These are phyloP conservation scores for Prunella himalayana DNA, from an alignment of 2,113 vertebrate genomes.

Conservation along the genomic window DNA sequence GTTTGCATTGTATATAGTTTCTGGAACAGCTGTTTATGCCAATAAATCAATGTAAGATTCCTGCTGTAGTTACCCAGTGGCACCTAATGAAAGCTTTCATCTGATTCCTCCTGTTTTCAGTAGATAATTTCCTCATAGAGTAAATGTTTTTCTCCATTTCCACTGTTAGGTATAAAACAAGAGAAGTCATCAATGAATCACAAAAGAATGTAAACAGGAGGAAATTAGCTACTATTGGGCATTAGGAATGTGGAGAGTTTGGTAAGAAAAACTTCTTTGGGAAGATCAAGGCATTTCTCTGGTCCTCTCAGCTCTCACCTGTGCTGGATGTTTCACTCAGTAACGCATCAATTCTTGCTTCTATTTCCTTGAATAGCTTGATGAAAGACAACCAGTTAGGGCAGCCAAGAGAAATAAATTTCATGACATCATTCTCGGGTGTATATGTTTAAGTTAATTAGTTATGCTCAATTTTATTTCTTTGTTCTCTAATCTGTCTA, in stretches of 20 bases:
- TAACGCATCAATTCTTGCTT: neutral
- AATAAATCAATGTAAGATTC: neutral
- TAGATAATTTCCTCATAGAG: neutral
- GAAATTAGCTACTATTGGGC: neutral
- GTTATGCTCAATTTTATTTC: conserved; percentile 15
- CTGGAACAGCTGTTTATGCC: neutral
- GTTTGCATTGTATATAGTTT: neutral
- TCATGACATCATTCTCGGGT: neutral
- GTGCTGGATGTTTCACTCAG: neutral
- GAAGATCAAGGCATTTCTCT: neutral
- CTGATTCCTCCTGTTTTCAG: neutral
- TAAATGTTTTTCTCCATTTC: neutral
- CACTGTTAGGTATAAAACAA: neutral
- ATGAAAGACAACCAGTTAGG: neutral
- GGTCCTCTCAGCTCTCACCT: neutral
- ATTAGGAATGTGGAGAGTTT: neutral
- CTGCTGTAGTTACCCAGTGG: neutral
- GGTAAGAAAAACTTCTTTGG: neutral
- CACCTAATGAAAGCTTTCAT: neutral
- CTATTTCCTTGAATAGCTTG: neutral
- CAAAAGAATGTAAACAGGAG: neutral
- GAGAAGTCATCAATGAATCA: neutral
- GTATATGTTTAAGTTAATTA: conserved; percentile 21
- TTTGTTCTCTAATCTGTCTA: conserved; percentile 31
- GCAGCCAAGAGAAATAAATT: conserved; percentile 7